Base-by-base conservation (phyloP, 1,140 invertebrate species). In the Neuroterus valhalla region DNA sequence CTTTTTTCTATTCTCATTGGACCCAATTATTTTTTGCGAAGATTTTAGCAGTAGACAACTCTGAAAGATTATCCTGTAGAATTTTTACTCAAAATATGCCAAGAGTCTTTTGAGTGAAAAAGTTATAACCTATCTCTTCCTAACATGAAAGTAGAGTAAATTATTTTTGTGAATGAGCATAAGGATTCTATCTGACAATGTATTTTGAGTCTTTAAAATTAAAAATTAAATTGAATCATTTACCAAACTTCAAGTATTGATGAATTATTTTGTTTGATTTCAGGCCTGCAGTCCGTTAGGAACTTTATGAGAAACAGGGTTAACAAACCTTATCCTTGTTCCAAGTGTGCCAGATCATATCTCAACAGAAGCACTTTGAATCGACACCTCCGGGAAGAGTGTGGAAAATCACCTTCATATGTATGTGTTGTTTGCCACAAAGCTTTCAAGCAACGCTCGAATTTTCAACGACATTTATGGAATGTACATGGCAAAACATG, bases 261-360 rank as follows among this genome's bases (percentile, higher is more conserved):
- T 50, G n/a, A 62, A 43, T 14, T 8, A 71, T 66, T 66, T 14
- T 19, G n/a, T 81, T 78, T 83, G 71, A 10, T 81, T 83, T 74
- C 76, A 83, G 79, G 78, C 77, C 67, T 76, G 12, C n/a, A 17
- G n/a, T 1, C 8, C 46, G 17, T 2, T 6, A 62, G 55, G 23
- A 62, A 62, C 55, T 62, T 31, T 62, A 14, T 11, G 2, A 62
- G 55, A 31, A 23, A 38, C n/a, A 62, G 14, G 15, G 21, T 26
- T 62, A 26, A 38, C 31, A 79, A 80, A 48, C 78, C 78, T 74
- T 79, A 79, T 67, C 78, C 77, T 15, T 91, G 91, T 71, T 78
- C 81, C 19, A 85, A 87, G 69, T 92, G 91, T 80, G 82, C 82
- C 43, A 85, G 88, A 62, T 86, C 87, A 8, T 92, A 91, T 76